Evolutionary conservation across 1,140 invertebrate species (phyloP).

Genomic region (Neodiprion pinetum): DNA sequence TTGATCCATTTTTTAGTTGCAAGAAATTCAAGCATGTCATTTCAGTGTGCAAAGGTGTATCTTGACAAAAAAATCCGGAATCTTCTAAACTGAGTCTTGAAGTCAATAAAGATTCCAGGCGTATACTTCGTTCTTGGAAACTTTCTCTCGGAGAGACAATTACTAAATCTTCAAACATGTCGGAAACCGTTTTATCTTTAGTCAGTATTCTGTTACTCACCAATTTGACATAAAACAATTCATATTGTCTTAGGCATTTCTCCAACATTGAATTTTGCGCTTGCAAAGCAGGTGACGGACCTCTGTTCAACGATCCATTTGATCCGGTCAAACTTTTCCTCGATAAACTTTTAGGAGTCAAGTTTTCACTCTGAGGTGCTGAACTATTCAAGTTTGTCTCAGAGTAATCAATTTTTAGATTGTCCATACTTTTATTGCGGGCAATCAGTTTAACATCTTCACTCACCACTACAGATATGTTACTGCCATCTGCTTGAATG

Average conservation of each 20-base stretch:
- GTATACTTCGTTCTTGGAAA: constrained; percentile 54
- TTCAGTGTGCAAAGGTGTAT: constrained; percentile 32
- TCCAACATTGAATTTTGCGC: constrained; percentile 63
- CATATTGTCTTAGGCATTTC: constrained; percentile 73
- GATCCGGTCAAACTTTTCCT: constrained; percentile 37
- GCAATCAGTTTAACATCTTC: constrained; percentile 43
- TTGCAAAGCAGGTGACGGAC: constrained; percentile 47
- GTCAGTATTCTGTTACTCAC: constrained; percentile 58
- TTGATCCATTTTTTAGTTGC: constrained; percentile 36
- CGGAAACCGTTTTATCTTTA: constrained; percentile 50
- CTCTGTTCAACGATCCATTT: constrained; percentile 38
- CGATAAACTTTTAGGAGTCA: constrained; percentile 5
- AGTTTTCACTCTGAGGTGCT: constrained; percentile 19
- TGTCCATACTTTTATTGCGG: constrained; percentile 54
- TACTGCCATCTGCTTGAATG: constrained; percentile 38
- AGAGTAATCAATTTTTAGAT: constrained; percentile 43
- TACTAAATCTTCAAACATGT: constrained; percentile 54
- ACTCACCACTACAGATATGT: constrained; percentile 48
- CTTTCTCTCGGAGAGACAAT: constrained; percentile 49
- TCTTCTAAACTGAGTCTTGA: constrained; percentile 48
- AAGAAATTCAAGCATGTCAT: constrained; percentile 31
- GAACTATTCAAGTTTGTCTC: constrained; percentile 26
- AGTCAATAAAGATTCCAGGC: constrained; percentile 57
- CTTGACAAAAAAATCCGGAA: constrained; percentile 41
- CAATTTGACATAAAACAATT: constrained; percentile 72